Evolutionary conservation across 2,113 vertebrate species (phyloP).

Genomic region (Butorides virescens): DNA sequence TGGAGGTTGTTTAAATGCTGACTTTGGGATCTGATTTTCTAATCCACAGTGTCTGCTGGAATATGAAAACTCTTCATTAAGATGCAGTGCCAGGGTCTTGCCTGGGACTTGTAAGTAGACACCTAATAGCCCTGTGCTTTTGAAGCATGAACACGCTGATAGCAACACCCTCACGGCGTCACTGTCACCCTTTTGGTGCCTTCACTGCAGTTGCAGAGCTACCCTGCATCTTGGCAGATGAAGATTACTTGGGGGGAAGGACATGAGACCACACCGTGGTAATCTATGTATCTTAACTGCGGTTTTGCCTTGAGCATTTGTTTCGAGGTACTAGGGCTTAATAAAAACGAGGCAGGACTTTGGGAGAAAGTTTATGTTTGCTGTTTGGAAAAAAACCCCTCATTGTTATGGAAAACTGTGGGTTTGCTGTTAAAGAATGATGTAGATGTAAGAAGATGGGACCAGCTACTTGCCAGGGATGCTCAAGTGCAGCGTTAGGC

Average conservation of each 20-base stretch:
- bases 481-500: neutral
- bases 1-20: neutral
- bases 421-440: neutral
- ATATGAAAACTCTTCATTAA: neutral
- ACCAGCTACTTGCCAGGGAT: no score
- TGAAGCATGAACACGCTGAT: neutral
- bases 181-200: neutral
- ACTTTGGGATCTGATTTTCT: neutral
- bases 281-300: neutral
- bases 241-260: neutral
- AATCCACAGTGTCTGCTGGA: neutral
- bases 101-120: neutral
- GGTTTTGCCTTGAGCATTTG: neutral
- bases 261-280: neutral
- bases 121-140: neutral
- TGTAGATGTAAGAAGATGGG: neutral
- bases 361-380: neutral
- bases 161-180: neutral
- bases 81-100: neutral
- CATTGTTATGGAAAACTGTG: neutral
- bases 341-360: neutral
- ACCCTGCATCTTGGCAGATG: neutral
- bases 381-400: neutral
- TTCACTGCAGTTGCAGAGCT: neutral
- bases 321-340: neutral